Percentiles rank a stretch among this genome's conserved stretches.
Evolutionary conservation across 1,140 invertebrate species (phyloP).

Genomic region (Anastatus disparis): DNA sequence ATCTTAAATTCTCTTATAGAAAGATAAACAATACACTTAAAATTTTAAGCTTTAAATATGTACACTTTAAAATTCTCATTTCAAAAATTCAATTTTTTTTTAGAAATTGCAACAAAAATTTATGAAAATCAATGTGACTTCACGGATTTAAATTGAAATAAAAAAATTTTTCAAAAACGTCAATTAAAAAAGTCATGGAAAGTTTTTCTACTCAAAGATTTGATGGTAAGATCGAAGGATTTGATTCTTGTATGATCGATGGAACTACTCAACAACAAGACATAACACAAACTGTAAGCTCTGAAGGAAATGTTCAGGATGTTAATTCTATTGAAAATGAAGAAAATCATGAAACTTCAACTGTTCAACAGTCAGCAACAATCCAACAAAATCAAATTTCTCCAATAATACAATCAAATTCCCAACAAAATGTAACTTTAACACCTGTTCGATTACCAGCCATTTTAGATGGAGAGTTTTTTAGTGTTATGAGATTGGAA

Average conservation of each 20-base stretch:
- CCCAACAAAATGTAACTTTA: slow-evolving; percentile 55
- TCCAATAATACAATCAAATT: slow-evolving; percentile 50
- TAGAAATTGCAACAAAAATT: not conserved
- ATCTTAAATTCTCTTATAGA: slow-evolving; percentile 23
- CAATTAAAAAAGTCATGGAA: slow-evolving; percentile 53
- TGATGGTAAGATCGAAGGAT: slow-evolving; percentile 60
- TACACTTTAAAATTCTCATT: slow-evolving; percentile 18
- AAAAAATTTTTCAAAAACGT: not conserved
- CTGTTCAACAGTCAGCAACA: slow-evolving; percentile 44
- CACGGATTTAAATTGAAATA: not conserved
- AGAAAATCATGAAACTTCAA: slow-evolving; percentile 50
- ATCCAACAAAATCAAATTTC: slow-evolving; percentile 48
- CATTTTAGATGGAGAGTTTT: slow-evolving; percentile 65
- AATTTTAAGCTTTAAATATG: not conserved
- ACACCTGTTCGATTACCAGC: slow-evolving; percentile 63
- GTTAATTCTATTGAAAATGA: slow-evolving; percentile 46
- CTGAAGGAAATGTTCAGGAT: slow-evolving; percentile 43
- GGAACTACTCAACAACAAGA: slow-evolving; percentile 50
- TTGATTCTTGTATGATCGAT: slow-evolving; percentile 61
- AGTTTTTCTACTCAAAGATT: slow-evolving; percentile 56
- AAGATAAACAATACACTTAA: slow-evolving; percentile 35
- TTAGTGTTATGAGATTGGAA: slow-evolving; percentile 61
- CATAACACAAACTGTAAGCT: slow-evolving; percentile 49
- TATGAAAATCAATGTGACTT: not conserved
- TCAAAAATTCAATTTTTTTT: slow-evolving; percentile 28